Conservation (phyloP, 30 jellyfish, hydroid and myxozoan genomes). For the Sanderia malayensis region DNA sequence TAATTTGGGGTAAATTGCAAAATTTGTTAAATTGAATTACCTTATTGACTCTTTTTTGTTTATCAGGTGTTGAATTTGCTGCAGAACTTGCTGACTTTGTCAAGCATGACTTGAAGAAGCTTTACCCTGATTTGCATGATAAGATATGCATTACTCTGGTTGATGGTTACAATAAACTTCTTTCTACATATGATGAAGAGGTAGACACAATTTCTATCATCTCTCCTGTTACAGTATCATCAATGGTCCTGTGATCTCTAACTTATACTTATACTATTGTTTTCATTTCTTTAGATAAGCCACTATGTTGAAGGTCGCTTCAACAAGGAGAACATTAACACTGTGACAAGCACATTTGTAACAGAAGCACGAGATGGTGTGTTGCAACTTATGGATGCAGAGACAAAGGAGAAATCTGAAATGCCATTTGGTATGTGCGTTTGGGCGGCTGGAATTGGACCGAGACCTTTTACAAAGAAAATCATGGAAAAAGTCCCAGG, state of each 20-base stretch:
- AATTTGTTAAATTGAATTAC: too few relatives aligned
- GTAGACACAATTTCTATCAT: too few relatives aligned
- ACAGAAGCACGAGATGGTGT: conserved; percentile 66
- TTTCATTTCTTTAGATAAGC: conserved; percentile 69
- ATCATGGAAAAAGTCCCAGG: conserved; percentile 74
- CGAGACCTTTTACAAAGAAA: conserved; percentile 68
- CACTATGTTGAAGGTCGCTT: conserved; percentile 75
- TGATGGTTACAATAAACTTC: conserved; percentile 84
- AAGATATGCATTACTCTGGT: conserved; percentile 65
- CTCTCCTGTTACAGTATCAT: too few relatives aligned
- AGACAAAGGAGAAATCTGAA: conserved; percentile 47
- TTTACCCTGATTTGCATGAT: conserved; percentile 80
- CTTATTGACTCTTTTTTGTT: too few relatives aligned
- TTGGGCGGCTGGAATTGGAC: conserved; percentile 98
- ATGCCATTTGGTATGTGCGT: conserved; percentile 96
- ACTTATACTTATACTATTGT: too few relatives aligned
- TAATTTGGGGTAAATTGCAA: too few relatives aligned
- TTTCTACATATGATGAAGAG: conserved; percentile 88
- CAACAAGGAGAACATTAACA: conserved; percentile 58
- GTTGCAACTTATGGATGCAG: conserved; percentile 70
- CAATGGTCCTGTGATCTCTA: too few relatives aligned
- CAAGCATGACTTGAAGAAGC: conserved; percentile 62
- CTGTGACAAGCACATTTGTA: conserved; percentile 85
- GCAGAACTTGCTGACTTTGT: conserved; percentile 87
- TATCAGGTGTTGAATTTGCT: conserved; percentile 82